Base-by-base conservation (phyloP, 2,113 vertebrate genomes). In the Girardinichthys multiradiatus region DNA sequence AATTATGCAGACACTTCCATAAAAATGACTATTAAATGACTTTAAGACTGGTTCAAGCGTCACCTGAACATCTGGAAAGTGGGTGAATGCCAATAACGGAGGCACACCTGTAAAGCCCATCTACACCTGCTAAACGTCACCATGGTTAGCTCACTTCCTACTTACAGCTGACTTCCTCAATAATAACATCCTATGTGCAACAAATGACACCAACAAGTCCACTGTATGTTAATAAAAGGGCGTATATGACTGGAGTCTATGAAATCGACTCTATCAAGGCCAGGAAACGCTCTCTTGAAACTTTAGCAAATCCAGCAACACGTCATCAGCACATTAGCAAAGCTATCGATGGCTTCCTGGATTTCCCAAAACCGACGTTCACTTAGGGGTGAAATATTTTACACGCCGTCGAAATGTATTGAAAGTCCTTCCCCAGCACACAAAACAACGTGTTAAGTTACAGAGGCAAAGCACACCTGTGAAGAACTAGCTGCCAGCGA, bases 141-240 rank as follows among this genome's bases (percentile, higher is more conserved):
- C 0, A 13, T 72, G 17, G n/a, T 65, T 72, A 37, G 6, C 30
- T 64, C 63, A 86, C 85, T 90, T 89, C 90, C 87, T 87, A 78
- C 76, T 84, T 64, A 24, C 39, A 80, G 27, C 51, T 64, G 75
- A 84, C 87, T 87, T 87, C 86, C 79, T 82, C 59, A 59, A 78
- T 42, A 11, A 57, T 54, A 68, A 69, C 42, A 24, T 26, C 30
- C 33, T 39, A 4, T 2, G 6, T 10, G 21, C 67, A 69, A 57
- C 13, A 0, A 19, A 0, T 76, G 19, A n/a, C 27, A 29, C 10
- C 21, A 24, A 2, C 3, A 31, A 24, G 1, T 6, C 6, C 7
- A 54, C 48, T 13, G 8, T 35, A 15, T 2, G 7, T 24, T 30
- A 12, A 28, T 45, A 12, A 30, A 72, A 12, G 8, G 0, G 5